Evolutionary conservation across 2,113 vertebrate species (phyloP).

Genomic region (Brachyhypopomus gauderio): DNA sequence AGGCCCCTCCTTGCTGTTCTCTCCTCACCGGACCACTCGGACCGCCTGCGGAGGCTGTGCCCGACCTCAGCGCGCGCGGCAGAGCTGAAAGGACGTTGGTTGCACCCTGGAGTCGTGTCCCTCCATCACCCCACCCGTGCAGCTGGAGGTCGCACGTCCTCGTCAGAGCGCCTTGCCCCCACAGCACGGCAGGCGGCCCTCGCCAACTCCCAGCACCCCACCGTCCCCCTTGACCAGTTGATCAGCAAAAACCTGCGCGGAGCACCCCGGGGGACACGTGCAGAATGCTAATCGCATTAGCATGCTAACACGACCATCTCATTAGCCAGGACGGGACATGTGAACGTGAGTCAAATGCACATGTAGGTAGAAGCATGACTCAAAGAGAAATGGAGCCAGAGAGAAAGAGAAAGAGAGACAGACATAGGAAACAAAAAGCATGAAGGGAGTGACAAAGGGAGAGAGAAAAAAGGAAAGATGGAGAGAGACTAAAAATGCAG

Average conservation of each 20-base stretch:
- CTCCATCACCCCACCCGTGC: background rate
- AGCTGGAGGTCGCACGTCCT: constrained; percentile 33
- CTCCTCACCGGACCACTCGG: constrained; percentile 50
- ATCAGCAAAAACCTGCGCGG: constrained; percentile 64
- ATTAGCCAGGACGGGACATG: constrained; percentile 51
- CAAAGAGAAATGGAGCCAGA: background rate
- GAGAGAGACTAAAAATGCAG: background rate
- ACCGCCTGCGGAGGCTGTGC: constrained; percentile 56
- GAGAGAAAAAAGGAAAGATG: background rate
- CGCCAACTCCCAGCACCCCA: too few species aligned
- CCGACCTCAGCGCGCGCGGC: constrained; percentile 50
- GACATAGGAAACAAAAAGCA: background rate
- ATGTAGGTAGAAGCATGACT: constrained; percentile 26
- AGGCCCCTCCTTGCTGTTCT: constrained; percentile 42
- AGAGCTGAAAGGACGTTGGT: constrained; percentile 40
- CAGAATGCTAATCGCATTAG: constrained; percentile 58
- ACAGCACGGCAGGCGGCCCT: constrained; percentile 24
- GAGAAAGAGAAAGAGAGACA: background rate
- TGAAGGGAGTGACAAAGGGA: background rate
- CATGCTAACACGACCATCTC: constrained; percentile 55
- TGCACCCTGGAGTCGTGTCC: too few species aligned
- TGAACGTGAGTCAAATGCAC: constrained; percentile 6
- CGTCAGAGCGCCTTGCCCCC: constrained; percentile 27
- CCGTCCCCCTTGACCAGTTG: background rate
- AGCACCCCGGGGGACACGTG: constrained; percentile 58